phyloP scores from a whole-genome alignment of 2,797 vertebrate species.

The Phoxinus dragarum region DNA sequence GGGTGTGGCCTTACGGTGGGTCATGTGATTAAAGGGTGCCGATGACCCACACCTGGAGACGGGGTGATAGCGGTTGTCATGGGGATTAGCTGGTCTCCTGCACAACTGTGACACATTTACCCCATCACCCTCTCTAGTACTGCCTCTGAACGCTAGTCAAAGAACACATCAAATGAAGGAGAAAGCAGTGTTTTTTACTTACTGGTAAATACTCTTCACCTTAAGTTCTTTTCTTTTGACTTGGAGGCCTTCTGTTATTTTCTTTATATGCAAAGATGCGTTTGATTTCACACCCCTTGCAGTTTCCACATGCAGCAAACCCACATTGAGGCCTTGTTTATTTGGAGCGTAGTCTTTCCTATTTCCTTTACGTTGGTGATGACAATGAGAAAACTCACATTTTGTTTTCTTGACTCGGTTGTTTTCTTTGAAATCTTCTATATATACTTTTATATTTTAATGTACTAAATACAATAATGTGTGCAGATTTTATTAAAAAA shows the following conservation, averaged over 20 bases:
- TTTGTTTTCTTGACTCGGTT: constrained; percentile 79
- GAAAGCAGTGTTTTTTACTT: constrained; percentile 81
- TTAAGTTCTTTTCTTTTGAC: constrained; percentile 78
- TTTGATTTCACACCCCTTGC: constrained; percentile 63
- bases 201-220: constrained; percentile 79
- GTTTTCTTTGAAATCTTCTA: constrained; percentile 79
- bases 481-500: constrained; percentile 69
- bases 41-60: constrained; percentile 60
- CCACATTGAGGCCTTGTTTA: constrained; percentile 80
- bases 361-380: constrained; percentile 63
- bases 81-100: constrained; percentile 48
- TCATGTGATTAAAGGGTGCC: constrained; percentile 40
- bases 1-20: constrained; percentile 36
- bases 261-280: constrained; percentile 38
- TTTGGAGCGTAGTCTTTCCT: constrained; percentile 65
- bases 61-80: constrained; percentile 58
- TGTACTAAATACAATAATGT: constrained; percentile 83
- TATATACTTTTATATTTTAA: constrained; percentile 87
- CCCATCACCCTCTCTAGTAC: constrained; percentile 87
- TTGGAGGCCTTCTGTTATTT: constrained; percentile 70
- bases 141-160: constrained; percentile 74
- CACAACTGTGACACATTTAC: constrained; percentile 79
- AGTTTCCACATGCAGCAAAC: constrained; percentile 73
- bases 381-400: constrained; percentile 72
- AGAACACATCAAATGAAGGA: constrained; percentile 67